Evolutionary conservation across 2,888 invertebrate genomes (phyloP), one percentile per base, ranked within the genome.

Genomic region (Stenodema calcarata): DNA sequence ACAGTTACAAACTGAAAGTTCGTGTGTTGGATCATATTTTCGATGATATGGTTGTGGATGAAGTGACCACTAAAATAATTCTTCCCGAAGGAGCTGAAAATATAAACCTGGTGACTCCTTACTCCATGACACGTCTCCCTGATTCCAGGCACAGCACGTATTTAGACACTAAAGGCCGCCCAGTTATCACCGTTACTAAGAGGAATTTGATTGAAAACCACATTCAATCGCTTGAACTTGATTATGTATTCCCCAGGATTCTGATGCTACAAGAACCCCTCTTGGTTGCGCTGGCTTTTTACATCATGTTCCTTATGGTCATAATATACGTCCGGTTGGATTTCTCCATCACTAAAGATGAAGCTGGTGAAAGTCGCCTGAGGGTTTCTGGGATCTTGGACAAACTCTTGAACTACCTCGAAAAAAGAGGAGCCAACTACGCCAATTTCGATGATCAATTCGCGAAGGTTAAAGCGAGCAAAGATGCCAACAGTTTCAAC

Each of bases 31-130:
- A 99, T 91, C 99, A 99, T 91, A 94, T 99, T 73, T 98, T 95
- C 92, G 99, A 99, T 92, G 98, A 99, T 90, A 98, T 99, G 96
- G 94, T 96, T 82, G 95, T 99, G 81, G 98, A 99, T 90, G 95
- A 98, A 90, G 92, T 97, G 44, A 93, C 94, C 44, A 94, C 99
- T 0, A 96, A 95, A 90, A 94, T 99, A 82, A 96, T 99, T 90
- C 92, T 99, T 87, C 99, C 99, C 0, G 99, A 99, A 91, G 97
- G 98, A 54, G 94, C 96, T 14, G 93, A 94, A n/a, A 94, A 96
- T 90, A 94, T 98, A 82, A 94, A 96, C 90, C 90, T 98, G 0
- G 94, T 93, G 85, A 93, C 96, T 1, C 99, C 99, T 0, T 99
- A 96, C 91, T 91, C 94, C 11, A 95, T 97, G 0, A 93, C 94